Base-by-base conservation (phyloP, 2,113 vertebrate species). In the Dipodomys stephensi region DNA sequence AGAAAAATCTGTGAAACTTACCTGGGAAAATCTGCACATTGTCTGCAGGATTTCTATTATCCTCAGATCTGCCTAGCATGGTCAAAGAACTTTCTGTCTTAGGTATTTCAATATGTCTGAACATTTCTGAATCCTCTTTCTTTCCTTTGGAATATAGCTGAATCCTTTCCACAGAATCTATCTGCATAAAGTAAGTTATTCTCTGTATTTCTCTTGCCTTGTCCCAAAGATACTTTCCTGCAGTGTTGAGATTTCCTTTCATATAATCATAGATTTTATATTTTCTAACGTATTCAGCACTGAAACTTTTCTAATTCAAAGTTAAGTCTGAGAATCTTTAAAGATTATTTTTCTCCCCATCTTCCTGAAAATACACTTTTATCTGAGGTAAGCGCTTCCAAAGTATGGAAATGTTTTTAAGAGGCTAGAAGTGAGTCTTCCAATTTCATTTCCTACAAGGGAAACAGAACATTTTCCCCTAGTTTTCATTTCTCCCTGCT, bases 1-100 rank as follows among this genome's bases (percentile, higher is more conserved):
- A 49, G 60, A 11, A 80, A 96, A 95, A 67, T 10, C n/a, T 77
- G 7, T 73, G 60, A 90, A 53, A 68, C 6, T 60, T 60, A 68
- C 46, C 32, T 23, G 69, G 22, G 39, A 71, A 83, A 90, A 68
- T 73, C 27, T 88, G 23, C 19, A 81, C 11, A 68, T 19, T 57
- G 8, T 67, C 6, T 27, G 39, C 6, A n/a, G 20, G 2, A 39
- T 10, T 87, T 72, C 28, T 3, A 53, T 0, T 69, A 13, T 35
- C 18, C 3, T 4, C 3, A 18, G 3, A 19, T 67, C 25, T 69
- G 12, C 25, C 2, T 87, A 25, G 16, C 10, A 35, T 23, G 13
- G 71, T 12, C 23, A 0, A 74, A 16, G 39, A 79, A 12, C 3
- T 9, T 60, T 87, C 22, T 76, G 32, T 87, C 12, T 67, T 32